These are phyloP conservation scores for Dynastes tityus DNA, from an alignment of 2,888 invertebrate genomes.

Conservation along the genomic window DNA sequence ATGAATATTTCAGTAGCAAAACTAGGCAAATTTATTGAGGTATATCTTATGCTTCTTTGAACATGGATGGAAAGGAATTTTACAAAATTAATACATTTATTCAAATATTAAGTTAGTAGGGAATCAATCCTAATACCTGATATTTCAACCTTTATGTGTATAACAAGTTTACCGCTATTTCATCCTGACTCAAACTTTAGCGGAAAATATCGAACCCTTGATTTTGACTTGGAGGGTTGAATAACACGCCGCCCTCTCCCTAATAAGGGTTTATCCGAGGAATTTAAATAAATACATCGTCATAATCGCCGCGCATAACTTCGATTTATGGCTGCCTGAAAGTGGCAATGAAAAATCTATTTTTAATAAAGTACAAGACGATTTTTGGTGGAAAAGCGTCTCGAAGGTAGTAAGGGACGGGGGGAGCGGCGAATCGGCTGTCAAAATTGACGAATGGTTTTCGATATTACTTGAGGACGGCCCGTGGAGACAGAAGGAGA, in stretches of 20 bases:
- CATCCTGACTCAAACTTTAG: no score
- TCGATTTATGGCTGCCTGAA: slow-evolving; percentile 33
- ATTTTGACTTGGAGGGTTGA: neutral
- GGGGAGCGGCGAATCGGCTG: slow-evolving; percentile 54
- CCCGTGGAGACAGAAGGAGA: slow-evolving; percentile 46
- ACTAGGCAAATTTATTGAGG: no score
- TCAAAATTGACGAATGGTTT: slow-evolving; percentile 63
- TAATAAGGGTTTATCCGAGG: neutral
- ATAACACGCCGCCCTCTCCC: neutral
- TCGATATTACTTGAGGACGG: slow-evolving; percentile 60
- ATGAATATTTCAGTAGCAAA: no score
- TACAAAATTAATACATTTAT: no score
- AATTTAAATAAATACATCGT: slow-evolving; percentile 40
- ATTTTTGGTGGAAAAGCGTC: slow-evolving; percentile 32
- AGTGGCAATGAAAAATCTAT: slow-evolving; percentile 55
- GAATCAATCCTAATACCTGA: no score
- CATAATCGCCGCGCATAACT: slow-evolving; percentile 26
- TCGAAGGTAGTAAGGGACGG: slow-evolving; percentile 39
- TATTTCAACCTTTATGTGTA: no score
- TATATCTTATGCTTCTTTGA: no score
- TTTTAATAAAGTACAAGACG: slow-evolving; percentile 56
- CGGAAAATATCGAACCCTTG: no score
- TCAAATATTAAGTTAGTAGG: no score
- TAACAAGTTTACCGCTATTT: no score
- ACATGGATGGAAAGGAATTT: no score